Percentiles rank a stretch among this genome's conserved stretches.
Conservation (phyloP, 2,113 vertebrate species). For the Marmota flaviventris region DNA sequence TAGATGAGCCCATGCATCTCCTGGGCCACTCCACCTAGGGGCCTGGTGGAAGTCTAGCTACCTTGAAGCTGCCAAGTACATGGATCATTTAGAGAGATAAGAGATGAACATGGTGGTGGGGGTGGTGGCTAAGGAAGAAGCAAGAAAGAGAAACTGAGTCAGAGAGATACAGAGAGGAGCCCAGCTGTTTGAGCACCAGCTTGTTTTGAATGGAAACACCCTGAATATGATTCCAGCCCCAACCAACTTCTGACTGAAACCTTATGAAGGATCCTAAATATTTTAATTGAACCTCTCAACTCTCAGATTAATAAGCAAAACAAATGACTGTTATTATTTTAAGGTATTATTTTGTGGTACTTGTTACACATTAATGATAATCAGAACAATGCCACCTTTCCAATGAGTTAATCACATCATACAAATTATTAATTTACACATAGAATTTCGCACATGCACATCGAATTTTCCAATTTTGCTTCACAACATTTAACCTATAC, state of each 20-base stretch:
- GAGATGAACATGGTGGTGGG: neutral
- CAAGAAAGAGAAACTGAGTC: neutral
- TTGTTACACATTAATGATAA: neutral
- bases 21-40: neutral
- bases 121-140: neutral
- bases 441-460: neutral
- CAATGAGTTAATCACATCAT: neutral
- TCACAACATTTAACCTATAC: neutral
- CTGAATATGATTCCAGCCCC: neutral
- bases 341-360: neutral
- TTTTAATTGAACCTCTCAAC: neutral
- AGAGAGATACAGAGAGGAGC: neutral
- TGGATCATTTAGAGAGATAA: neutral
- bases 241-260: neutral
- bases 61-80: neutral
- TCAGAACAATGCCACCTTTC: neutral
- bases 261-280: neutral
- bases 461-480: neutral
- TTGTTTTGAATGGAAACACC: neutral
- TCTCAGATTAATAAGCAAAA: conserved; percentile 5
- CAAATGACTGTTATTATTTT: neutral
- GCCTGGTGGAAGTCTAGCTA: neutral
- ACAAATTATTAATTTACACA: neutral
- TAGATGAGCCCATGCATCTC: neutral
- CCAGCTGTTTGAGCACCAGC: neutral